Evolutionary conservation across 2,797 vertebrate species (phyloP).

Genomic region (Hafferia zeledoni): DNA sequence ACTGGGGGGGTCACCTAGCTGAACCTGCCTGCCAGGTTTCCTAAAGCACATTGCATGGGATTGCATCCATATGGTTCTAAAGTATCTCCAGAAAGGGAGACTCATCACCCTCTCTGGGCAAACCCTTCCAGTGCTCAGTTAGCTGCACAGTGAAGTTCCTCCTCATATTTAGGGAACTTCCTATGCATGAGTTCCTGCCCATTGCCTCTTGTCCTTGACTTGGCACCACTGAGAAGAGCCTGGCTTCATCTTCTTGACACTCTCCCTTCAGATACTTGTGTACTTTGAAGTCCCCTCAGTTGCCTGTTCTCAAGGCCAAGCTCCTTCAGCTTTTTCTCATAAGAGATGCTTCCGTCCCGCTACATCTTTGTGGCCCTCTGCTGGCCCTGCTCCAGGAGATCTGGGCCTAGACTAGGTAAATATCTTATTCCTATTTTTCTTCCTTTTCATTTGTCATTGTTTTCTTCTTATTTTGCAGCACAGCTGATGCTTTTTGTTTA

Average conservation of each 20-base stretch:
- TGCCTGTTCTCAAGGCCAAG: background rate
- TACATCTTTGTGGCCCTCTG: background rate
- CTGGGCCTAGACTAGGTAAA: background rate
- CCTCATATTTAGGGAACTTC: background rate
- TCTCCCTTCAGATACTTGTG: background rate
- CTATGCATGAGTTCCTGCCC: background rate
- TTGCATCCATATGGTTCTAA: background rate
- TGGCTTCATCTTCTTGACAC: background rate
- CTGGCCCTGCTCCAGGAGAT: background rate
- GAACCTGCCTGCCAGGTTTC: background rate
- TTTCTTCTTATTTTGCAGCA: background rate
- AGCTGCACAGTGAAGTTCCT: background rate
- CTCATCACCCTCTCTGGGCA: background rate
- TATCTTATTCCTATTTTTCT: background rate
- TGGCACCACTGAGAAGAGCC: background rate
- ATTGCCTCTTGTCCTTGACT: background rate
- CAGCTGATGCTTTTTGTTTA: background rate
- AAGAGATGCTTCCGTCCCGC: background rate
- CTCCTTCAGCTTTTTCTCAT: background rate
- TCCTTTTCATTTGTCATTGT: background rate
- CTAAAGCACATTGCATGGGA: background rate
- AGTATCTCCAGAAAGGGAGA: background rate
- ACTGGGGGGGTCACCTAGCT: fast-evolving
- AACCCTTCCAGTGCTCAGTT: background rate
- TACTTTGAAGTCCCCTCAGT: background rate